A percentile compares a stretch with the other conserved stretches of the same genome.
Conservation (phyloP, 2,113 vertebrate species). For the Odocoileus hemionus region DNA sequence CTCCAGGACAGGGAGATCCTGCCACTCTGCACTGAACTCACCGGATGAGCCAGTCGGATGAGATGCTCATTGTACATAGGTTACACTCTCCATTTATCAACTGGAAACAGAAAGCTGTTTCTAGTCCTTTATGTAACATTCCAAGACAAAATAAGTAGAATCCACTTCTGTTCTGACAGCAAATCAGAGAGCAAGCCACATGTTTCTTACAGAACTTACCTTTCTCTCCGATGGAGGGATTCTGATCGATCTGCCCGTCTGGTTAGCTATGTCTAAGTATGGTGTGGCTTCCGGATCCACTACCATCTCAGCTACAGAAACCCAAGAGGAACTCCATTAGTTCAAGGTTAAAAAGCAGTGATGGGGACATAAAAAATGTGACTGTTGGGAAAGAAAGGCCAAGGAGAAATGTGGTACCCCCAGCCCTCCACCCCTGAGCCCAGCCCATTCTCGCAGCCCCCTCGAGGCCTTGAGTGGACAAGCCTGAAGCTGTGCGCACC, state of each 20-base stretch:
- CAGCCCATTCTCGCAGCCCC: fast-evolving
- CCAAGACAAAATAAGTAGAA: too few species aligned
- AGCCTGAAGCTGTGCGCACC: constrained; percentile 67
- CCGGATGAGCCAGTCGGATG: fast-evolving
- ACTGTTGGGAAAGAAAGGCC: not conserved
- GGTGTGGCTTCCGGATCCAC: constrained; percentile 85
- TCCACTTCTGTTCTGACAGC: not conserved
- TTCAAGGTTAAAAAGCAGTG: not conserved
- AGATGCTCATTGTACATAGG: too few species aligned
- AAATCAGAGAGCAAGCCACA: not conserved
- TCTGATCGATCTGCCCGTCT: constrained; percentile 90
- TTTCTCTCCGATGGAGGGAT: constrained; percentile 90
- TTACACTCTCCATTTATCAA: too few species aligned
- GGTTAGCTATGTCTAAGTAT: constrained; percentile 94
- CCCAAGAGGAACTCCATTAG: not conserved
- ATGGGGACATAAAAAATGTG: fast-evolving
- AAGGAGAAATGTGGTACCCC: not conserved
- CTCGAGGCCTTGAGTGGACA: fast-evolving
- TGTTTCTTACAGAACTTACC: constrained; percentile 69
- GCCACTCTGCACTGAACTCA: not conserved
- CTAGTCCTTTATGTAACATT: not conserved
- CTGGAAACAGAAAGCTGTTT: not conserved
- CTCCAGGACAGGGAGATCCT: not conserved
- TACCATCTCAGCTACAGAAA: constrained; percentile 84
- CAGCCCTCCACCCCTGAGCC: not conserved